Conservation (phyloP, 1,140 invertebrate species). For the Littorina saxatilis region DNA sequence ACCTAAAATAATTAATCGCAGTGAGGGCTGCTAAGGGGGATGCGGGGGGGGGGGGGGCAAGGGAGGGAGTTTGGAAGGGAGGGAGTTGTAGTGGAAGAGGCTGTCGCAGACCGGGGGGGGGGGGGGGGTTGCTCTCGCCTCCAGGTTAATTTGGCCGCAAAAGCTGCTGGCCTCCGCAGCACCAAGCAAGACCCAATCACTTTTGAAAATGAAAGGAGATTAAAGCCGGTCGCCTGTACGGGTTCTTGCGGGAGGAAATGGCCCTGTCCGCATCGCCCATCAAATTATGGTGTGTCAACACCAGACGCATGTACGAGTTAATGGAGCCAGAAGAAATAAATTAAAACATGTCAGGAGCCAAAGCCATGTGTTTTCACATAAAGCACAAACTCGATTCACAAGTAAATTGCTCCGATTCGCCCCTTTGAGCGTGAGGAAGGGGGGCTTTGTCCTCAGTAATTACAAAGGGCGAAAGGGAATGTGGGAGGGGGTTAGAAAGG, state of each 20-base stretch:
- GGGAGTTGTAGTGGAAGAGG: not conserved
- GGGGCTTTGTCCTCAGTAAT: conserved; percentile 46
- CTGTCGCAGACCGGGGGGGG: not conserved
- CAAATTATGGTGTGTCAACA: conserved; percentile 50
- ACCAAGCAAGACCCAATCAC: conserved; percentile 39
- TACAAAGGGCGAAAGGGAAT: conserved; percentile 33
- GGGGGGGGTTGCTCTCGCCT: not conserved
- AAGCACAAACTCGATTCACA: conserved; percentile 56
- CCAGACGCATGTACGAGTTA: conserved; percentile 46
- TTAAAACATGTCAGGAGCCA: conserved; percentile 53
- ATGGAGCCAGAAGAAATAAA: conserved; percentile 51
- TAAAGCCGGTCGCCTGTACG: conserved; percentile 43
- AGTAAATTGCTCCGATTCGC: conserved; percentile 52
- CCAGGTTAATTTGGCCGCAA: not conserved
- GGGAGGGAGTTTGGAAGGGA: not conserved
- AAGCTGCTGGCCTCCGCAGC: too few species aligned
- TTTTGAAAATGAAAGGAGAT: conserved; percentile 53
- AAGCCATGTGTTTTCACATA: conserved; percentile 56
- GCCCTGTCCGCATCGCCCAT: conserved; percentile 40
- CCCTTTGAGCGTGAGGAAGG: conserved; percentile 36
- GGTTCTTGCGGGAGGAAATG: conserved; percentile 37
- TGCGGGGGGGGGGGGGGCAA: not conserved
- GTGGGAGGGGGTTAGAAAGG: not conserved
- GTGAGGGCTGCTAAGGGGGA: too few species aligned
- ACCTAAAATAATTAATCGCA: too few species aligned